Evolutionary conservation across 2,888 invertebrate genomes (phyloP).

Genomic region (Nysson spinosus): DNA sequence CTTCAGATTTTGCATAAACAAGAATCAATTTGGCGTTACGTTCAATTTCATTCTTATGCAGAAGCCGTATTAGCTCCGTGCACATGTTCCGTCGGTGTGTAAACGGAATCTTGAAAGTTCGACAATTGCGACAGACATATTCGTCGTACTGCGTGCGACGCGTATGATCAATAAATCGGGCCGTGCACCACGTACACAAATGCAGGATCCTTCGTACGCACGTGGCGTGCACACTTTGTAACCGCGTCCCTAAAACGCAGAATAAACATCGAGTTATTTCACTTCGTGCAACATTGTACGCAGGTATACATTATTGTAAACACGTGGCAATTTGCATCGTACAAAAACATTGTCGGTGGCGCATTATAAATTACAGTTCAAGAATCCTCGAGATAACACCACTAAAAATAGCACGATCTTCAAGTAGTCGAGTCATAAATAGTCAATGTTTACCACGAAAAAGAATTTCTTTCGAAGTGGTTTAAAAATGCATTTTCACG

Average conservation of each 20-base stretch:
- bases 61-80: constrained; percentile 18
- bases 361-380: too few relatives aligned
- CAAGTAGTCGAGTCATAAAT: too few relatives aligned
- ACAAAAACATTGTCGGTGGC: too few relatives aligned
- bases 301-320: too few relatives aligned
- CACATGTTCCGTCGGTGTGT: constrained; percentile 33
- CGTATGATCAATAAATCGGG: constrained; percentile 76
- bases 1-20: too few relatives aligned
- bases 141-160: constrained; percentile 67
- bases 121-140: constrained; percentile 50
- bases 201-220: not conserved
- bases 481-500: too few relatives aligned
- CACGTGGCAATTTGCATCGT: too few relatives aligned
- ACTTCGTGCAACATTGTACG: not conserved
- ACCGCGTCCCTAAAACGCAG: constrained; percentile 38
- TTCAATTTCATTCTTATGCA: constrained; percentile 29
- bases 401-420: too few relatives aligned
- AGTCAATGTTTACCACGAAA: too few relatives aligned
- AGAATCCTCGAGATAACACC: too few relatives aligned
- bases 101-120: constrained; percentile 45
- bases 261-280: constrained; percentile 22
- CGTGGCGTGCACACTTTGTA: constrained; percentile 24
- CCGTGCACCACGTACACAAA: constrained; percentile 63
- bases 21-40: too few relatives aligned
- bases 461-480: too few relatives aligned